Evolutionary conservation across 2,888 invertebrate species (phyloP).

Genomic region (Nephrocerus scutellatus): DNA sequence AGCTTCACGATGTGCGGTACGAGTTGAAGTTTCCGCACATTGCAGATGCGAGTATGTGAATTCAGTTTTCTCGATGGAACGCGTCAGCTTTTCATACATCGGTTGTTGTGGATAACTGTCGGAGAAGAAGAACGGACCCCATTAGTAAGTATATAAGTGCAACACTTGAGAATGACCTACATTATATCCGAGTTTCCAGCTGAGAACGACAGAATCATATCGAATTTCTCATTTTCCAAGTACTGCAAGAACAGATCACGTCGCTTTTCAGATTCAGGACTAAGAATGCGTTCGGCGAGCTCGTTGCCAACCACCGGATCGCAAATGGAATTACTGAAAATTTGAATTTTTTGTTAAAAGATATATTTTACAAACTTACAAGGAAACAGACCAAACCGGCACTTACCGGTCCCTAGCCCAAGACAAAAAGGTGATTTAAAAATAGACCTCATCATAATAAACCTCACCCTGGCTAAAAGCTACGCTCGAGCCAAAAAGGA

Average conservation of each 20-base stretch:
- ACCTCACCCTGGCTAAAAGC: too few relatives aligned
- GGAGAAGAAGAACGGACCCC: not conserved
- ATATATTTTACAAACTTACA: not conserved
- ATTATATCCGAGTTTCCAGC: constrained; percentile 64
- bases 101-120: constrained; percentile 35
- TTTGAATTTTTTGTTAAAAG: not conserved
- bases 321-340: constrained; percentile 37
- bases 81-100: constrained; percentile 37
- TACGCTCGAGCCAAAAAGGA: too few relatives aligned
- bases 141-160: not conserved
- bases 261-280: constrained; percentile 34
- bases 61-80: constrained; percentile 37
- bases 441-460: too few relatives aligned
- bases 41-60: constrained; percentile 34
- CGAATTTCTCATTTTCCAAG: constrained; percentile 60
- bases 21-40: constrained; percentile 32
- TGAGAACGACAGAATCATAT: constrained; percentile 65
- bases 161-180: constrained; percentile 37
- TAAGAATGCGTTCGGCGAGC: constrained; percentile 60
- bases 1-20: constrained; percentile 31
- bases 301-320: constrained; percentile 49
- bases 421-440: not conserved
- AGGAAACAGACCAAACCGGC: too few relatives aligned
- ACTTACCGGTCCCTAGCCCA: too few relatives aligned
- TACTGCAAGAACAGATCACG: constrained; percentile 55